A percentile compares a stretch with the other conserved stretches of the same genome.
Conservation (phyloP, 30 jellyfish, hydroid and myxozoan species). For the Aurelia sp. region DNA sequence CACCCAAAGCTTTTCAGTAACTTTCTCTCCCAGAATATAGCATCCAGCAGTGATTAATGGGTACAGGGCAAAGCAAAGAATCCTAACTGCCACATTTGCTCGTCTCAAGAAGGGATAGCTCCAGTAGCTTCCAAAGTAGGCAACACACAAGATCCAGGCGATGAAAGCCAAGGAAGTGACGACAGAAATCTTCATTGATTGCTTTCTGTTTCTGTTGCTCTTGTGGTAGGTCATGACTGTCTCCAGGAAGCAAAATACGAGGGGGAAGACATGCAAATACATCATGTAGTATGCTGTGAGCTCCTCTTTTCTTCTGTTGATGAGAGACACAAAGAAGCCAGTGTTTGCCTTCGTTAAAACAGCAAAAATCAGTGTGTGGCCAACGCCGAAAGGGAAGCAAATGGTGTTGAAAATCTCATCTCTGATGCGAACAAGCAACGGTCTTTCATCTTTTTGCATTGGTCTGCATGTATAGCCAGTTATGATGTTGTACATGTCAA, state of each 20-base stretch:
- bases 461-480: conserved; percentile 43
- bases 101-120: conserved; percentile 61
- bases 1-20: conserved; percentile 27
- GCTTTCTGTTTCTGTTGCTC: conserved; percentile 6
- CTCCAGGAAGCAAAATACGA: conserved; percentile 35
- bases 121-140: conserved; percentile 61
- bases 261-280: conserved; percentile 50
- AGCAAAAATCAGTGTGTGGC: conserved; percentile 36
- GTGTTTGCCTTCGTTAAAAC: conserved; percentile 4
- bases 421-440: conserved; percentile 20
- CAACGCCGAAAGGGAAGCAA: conserved; percentile 34
- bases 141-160: conserved; percentile 52
- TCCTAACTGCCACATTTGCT: conserved; percentile 16
- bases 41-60: conserved; percentile 46
- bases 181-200: conserved; percentile 14
- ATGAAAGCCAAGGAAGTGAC: conserved; percentile 2
- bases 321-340: conserved; percentile 52
- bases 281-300: conserved; percentile 31
- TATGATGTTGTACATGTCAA: conserved; percentile 48
- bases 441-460: conserved; percentile 21
- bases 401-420: conserved; percentile 38
- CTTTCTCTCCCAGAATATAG: conserved; percentile 29
- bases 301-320: conserved; percentile 49
- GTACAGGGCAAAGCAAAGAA: conserved; percentile 10
- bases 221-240: conserved; percentile 54